Base-by-base conservation (phyloP, 2,888 invertebrate species). In the Stenolophus ochropezus region DNA sequence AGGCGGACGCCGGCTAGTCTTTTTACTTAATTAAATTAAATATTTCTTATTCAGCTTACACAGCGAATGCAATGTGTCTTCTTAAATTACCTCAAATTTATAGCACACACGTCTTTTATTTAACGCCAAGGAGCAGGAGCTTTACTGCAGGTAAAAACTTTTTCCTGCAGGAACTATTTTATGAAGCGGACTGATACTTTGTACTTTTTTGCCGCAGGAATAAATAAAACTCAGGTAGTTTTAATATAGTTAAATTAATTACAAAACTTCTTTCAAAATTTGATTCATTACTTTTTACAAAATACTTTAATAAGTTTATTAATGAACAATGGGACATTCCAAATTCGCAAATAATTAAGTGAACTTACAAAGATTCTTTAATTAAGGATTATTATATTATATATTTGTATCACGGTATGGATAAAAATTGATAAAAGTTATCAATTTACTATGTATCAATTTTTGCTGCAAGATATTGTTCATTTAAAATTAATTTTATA, bases 11-110 rank as follows among this genome's bases (percentile, higher is more conserved):
- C 53, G 56, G 27, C 76, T 47, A 80, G 77, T 78, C 69, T 71
- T 71, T 82, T 82, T 83, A 81, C 83, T 82, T 83, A 83, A 83
- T 83, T 81, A 82, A 83, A 83, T 83, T 82, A 82, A 81, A 80
- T 82, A 82, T 82, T 83, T 83, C 75, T 81, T 81, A 81, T 81
- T 81, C 81, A 75, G 27, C 25, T 74, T 53, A 53, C 75, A 75
- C 25, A 49, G 47, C 49, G 23, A 58, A 74, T 58, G 65, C 58
- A 65, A 61, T 81, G 81, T 81, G 81, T 81, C 81, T 81, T 65
- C 81, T 65, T 81, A 81, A 81, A 81, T 81, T 81, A 81, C 73
- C 61, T 47, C 23, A 23, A 74, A 81, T 81, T 81, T 81, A 81
- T 81, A 42, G 81, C 73, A 74, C 49, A 49, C 75, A 75, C 49